Evolutionary conservation across 2,888 invertebrate genomes (phyloP), one percentile per base, ranked within the genome.

Genomic region (Axea sp.): DNA sequence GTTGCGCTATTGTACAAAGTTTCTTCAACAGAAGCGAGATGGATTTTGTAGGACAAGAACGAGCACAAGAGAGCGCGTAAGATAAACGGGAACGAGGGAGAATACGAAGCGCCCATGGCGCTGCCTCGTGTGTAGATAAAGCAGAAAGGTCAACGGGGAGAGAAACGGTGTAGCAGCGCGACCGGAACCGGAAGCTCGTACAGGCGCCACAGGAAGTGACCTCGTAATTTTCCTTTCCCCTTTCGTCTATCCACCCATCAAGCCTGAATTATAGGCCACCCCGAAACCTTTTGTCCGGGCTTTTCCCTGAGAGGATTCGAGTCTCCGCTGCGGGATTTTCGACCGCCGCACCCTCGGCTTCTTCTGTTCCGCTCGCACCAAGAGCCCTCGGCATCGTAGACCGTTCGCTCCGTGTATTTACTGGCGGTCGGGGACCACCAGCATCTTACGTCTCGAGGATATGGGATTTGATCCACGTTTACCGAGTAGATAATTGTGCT

Each of bases 181-280:
- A 83, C 82, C 86, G 87, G 87, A 86, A 86, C 73, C 86, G 86
- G 87, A 86, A 85, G 86, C 84, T 86, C 84, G 86, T 83, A 83
- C 86, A 85, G 84, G 84, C 85, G 83, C 86, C 85, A 87, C 83
- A 84, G 86, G 87, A 87, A 86, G 86, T 86, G 86, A 86, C 87
- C 86, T 84, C 87, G 87, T 87, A 87, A 86, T 86, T 87, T 86
- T 86, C 86, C 82, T 81, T 84, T 83, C 83, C 80, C 78, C 78
- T 75, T 75, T 76, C 73, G 81, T 80, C 81, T 78, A 77, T 83
- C 83, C 81, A 82, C 77, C 84, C 83, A 85, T 85, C 85, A 85
- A 81, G 80, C 79, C 82, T 86, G 85, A 86, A 85, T 86, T 86
- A 86, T 86, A 86, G 86, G 83, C 84, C 78, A 79, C 80, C 81